Evolutionary conservation across 2,888 invertebrate species (phyloP).

Genomic region (Metellina segmentata): DNA sequence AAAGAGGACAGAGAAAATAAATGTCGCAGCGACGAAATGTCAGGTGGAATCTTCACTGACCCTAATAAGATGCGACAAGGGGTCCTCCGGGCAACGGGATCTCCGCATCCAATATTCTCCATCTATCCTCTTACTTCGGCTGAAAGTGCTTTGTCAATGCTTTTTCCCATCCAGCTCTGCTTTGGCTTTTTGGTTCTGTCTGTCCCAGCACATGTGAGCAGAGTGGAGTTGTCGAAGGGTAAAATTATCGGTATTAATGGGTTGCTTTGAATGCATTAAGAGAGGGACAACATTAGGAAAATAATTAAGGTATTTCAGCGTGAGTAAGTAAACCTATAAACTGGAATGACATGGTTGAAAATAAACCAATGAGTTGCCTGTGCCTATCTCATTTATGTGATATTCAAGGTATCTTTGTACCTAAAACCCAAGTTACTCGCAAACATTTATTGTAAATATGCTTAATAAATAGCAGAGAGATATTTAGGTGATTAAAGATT

Average conservation of each 20-base stretch:
- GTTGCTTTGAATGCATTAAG: background rate
- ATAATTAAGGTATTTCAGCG: background rate
- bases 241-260: background rate
- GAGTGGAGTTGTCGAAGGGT: too few species aligned
- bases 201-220: too few species aligned
- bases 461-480: too few species aligned
- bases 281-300: background rate
- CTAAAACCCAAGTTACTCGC: too few species aligned
- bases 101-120: slow-evolving; percentile 64
- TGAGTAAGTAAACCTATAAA: background rate
- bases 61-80: slow-evolving; percentile 75
- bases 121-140: slow-evolving; percentile 57
- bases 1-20: slow-evolving; percentile 63
- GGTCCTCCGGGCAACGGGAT: slow-evolving; percentile 73
- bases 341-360: too few species aligned
- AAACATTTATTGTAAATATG: too few species aligned
- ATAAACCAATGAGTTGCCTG: too few species aligned
- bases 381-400: too few species aligned
- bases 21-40: slow-evolving; percentile 63
- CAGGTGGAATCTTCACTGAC: slow-evolving; percentile 72
- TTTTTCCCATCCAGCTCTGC: slow-evolving; percentile 7
- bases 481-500: too few species aligned
- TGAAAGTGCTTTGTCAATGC: slow-evolving; percentile 74
- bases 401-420: too few species aligned
- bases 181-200: slow-evolving; percentile 6